Percentiles rank a stretch among this genome's conserved stretches.
Evolutionary conservation across 2,888 invertebrate species (phyloP).

Genomic region (Embidobia sp.): DNA sequence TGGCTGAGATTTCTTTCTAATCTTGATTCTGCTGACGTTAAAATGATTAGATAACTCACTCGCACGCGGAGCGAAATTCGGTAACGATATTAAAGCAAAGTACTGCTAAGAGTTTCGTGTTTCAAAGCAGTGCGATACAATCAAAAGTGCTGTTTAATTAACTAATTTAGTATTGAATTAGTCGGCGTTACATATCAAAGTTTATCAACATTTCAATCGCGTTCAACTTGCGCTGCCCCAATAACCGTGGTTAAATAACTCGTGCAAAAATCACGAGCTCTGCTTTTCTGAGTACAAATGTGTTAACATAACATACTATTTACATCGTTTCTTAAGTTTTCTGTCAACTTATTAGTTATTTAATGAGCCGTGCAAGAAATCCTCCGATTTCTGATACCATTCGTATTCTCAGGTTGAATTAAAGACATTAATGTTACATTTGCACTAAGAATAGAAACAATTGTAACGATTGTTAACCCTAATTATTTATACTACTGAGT

Average conservation of each 20-base stretch:
- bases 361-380: too few relatives aligned
- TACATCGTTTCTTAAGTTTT: too few relatives aligned
- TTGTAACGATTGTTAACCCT: too few relatives aligned
- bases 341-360: too few relatives aligned
- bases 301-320: too few relatives aligned
- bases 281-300: too few relatives aligned
- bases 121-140: conserved; percentile 18
- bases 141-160: conserved; percentile 37
- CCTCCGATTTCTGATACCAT: too few relatives aligned
- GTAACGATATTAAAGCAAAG: conserved; percentile 14
- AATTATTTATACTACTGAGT: too few relatives aligned
- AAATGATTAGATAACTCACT: conserved; percentile 53
- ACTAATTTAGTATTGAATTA: conserved; percentile 32
- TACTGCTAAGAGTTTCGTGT: conserved; percentile 19
- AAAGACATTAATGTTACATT: too few relatives aligned
- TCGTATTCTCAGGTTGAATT: too few relatives aligned
- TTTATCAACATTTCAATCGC: conserved; percentile 17
- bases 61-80: conserved; percentile 11
- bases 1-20: conserved; percentile 54
- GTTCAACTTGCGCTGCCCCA: not conserved
- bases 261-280: too few relatives aligned
- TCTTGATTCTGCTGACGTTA: conserved; percentile 59
- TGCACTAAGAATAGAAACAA: too few relatives aligned
- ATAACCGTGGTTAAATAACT: not conserved
- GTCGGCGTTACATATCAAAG: conserved; percentile 6